phyloP scores from a whole-genome alignment of 2,797 vertebrate genomes.

The Cetoscarus ocellatus region DNA sequence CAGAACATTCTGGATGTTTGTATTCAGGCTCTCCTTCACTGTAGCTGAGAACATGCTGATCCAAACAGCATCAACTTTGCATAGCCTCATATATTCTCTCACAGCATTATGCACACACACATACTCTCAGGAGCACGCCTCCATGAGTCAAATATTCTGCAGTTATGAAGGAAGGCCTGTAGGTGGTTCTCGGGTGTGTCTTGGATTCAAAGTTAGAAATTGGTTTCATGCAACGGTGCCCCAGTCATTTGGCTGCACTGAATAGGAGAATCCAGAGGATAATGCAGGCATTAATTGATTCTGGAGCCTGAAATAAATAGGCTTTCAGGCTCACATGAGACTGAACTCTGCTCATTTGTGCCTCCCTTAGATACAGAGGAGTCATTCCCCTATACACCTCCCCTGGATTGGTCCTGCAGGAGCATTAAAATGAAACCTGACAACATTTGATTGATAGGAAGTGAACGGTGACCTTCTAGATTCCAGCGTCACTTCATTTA shows the following conservation, averaged over 20 bases:
- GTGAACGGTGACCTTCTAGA: conserved; percentile 73
- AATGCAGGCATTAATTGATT: conserved; percentile 87
- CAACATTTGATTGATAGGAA: conserved; percentile 74
- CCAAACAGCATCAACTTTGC: conserved; percentile 35
- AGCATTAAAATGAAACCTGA: conserved; percentile 64
- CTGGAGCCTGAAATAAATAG: conserved; percentile 84
- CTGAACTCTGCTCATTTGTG: conserved; percentile 65
- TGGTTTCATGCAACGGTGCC: conserved; percentile 84
- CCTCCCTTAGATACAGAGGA: conserved; percentile 41
- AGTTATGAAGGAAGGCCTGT: conserved; percentile 63
- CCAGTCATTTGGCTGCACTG: conserved; percentile 79
- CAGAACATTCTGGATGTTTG: conserved; percentile 53
- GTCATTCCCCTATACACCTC: conserved; percentile 22
- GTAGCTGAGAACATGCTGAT: conserved; percentile 41
- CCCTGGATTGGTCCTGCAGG: conserved; percentile 50
- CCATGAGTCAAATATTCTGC: conserved; percentile 32
- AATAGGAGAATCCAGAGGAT: conserved; percentile 84
- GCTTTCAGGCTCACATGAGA: conserved; percentile 70
- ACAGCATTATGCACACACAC: conserved; percentile 10
- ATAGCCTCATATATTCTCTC: conserved; percentile 28
- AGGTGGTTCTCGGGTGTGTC: conserved; percentile 70
- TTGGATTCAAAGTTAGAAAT: conserved; percentile 80
- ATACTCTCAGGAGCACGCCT: background rate
- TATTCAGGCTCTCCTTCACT: conserved; percentile 33
- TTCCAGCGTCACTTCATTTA: conserved; percentile 65